Evolutionary conservation across 2,888 invertebrate genomes (phyloP).

Genomic region (Acanthosepion pharaonis): DNA sequence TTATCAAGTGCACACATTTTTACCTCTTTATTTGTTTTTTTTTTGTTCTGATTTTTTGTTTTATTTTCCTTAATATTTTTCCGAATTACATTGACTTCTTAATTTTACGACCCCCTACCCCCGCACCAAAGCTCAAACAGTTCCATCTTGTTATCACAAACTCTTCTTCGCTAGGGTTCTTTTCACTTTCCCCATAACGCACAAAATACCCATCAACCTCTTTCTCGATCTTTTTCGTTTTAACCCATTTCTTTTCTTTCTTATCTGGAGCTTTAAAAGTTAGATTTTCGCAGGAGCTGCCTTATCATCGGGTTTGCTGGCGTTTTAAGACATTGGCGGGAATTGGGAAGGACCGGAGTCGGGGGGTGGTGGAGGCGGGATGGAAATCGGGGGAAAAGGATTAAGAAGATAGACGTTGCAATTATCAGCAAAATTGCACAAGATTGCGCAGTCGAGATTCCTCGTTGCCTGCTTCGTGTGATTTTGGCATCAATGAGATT

Average conservation of each 20-base stretch:
- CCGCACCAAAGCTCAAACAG: background rate
- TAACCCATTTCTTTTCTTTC: conserved; percentile 33
- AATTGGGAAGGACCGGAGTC: background rate
- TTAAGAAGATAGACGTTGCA: conserved; percentile 6
- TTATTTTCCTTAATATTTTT: background rate
- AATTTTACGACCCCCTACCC: background rate
- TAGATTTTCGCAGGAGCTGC: conserved; percentile 1
- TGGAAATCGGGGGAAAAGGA: background rate
- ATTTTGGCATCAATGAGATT: conserved; percentile 33
- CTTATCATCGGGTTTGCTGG: background rate
- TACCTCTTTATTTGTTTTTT: background rate
- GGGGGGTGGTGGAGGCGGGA: background rate
- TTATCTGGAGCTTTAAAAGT: background rate
- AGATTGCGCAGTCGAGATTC: conserved; percentile 13
- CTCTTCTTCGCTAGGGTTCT: background rate
- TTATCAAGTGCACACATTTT: too few relatives aligned
- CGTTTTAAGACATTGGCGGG: background rate
- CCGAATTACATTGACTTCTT: background rate
- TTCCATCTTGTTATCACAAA: background rate
- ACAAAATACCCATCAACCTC: background rate
- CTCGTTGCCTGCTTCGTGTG: conserved; percentile 33
- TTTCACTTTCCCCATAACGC: background rate
- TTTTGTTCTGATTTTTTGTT: background rate
- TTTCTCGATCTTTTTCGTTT: background rate
- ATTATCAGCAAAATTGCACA: conserved; percentile 33